phyloP scores from a whole-genome alignment of 1,140 invertebrate genomes.

The silkworm (Bombyx mori) region ASM3026992v2 NC_085130.1:5718001-5718500 shows the following conservation, averaged over 20 bases:
- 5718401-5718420: conserved; percentile 63
- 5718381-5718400: conserved; percentile 58
- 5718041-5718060: conserved; percentile 51
- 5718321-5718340: conserved; percentile 47
- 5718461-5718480: conserved; percentile 72
- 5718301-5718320: conserved; percentile 51
- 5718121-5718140: conserved; percentile 39
- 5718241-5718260: conserved; percentile 71
- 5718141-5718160: conserved; percentile 59
- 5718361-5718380: conserved; percentile 50
- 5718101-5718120: conserved; percentile 31
- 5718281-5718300: conserved; percentile 60
- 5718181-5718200: conserved; percentile 21
- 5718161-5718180: conserved; percentile 30
- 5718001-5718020: conserved; percentile 64
- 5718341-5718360: conserved; percentile 50
- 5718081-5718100: conserved; percentile 59
- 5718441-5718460: conserved; percentile 85
- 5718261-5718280: conserved; percentile 71
- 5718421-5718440: conserved; percentile 66
- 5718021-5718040: conserved; percentile 54
- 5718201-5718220: conserved; percentile 34
- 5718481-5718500: conserved; percentile 33
- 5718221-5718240: conserved; percentile 64
- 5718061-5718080: conserved; percentile 47